These are phyloP conservation scores for Allolobophora icterica DNA, from an alignment of 2,888 invertebrate species.

Conservation along the genomic window DNA sequence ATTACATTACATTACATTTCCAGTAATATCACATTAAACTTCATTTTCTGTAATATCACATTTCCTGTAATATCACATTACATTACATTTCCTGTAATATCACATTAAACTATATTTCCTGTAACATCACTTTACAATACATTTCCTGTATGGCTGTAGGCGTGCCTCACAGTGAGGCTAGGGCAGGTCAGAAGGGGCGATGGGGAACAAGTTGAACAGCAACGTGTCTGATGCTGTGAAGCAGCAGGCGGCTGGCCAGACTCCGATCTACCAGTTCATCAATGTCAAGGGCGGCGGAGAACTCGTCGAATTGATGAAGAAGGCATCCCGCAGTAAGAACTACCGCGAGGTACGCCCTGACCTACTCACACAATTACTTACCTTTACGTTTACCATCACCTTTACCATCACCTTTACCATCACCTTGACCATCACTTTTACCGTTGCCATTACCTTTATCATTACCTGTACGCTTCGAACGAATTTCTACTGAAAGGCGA, in stretches of 20 bases:
- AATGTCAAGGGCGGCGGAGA: conserved; percentile 72
- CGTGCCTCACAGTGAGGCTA: neutral
- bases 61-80: too few species aligned
- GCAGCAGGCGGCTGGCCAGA: conserved; percentile 76
- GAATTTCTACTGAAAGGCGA: neutral
- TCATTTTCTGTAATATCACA: too few species aligned
- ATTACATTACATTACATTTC: too few species aligned
- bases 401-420: too few species aligned
- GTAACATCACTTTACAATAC: neutral
- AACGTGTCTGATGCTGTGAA: conserved; percentile 90
- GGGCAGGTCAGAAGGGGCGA: conserved; percentile 47
- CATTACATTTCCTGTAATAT: neutral
- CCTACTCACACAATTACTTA: neutral
- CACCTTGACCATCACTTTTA: too few species aligned
- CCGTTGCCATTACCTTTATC: neutral
- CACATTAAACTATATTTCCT: too few species aligned
- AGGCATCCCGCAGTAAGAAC: conserved; percentile 43
- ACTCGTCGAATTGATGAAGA: conserved; percentile 60
- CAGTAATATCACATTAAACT: too few species aligned
- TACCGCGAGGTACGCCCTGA: conserved; percentile 34
- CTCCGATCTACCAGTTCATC: conserved; percentile 44
- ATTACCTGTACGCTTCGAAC: neutral
- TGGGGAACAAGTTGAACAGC: conserved; percentile 69
- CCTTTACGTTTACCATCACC: neutral
- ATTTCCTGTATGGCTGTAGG: neutral